phyloP scores from a whole-genome alignment of 2,797 vertebrate genomes.

The Pelodytes ibericus region DNA sequence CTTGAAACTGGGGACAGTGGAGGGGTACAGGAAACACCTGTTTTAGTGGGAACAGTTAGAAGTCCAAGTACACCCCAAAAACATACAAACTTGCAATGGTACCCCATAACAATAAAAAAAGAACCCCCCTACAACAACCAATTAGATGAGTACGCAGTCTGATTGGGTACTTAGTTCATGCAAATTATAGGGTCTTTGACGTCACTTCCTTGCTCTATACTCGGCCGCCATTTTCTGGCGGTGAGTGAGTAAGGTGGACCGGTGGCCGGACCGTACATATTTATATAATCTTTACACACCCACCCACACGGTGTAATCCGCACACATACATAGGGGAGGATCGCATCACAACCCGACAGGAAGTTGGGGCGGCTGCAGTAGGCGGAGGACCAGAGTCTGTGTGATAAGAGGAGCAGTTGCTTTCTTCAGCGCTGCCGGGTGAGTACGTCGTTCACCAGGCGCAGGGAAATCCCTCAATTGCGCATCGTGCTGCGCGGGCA shows the following conservation, averaged over 20 bases:
- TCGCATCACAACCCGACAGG: slow-evolving; percentile 13
- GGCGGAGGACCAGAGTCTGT: slow-evolving; percentile 24
- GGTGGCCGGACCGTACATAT: not conserved
- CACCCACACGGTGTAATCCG: slow-evolving; percentile 44
- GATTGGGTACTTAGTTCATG: slow-evolving; percentile 69
- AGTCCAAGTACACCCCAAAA: not conserved
- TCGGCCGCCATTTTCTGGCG: slow-evolving; percentile 92
- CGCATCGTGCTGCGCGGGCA: slow-evolving; percentile 21
- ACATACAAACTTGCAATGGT: not conserved
- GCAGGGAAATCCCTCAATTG: not conserved
- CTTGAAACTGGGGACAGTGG: not conserved
- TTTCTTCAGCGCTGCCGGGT: slow-evolving; percentile 54
- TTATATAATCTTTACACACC: not conserved
- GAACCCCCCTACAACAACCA: not conserved
- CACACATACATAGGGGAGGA: not conserved
- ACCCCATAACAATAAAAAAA: not conserved
- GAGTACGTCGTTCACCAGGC: slow-evolving; percentile 19
- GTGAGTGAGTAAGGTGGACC: slow-evolving; percentile 54
- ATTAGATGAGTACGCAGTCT: not conserved
- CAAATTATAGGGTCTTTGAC: slow-evolving; percentile 74
- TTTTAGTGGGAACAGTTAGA: not conserved
- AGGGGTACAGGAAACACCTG: not conserved
- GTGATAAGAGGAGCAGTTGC: slow-evolving; percentile 58
- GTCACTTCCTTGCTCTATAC: slow-evolving; percentile 88
- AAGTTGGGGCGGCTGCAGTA: slow-evolving; percentile 10